A percentile compares a stretch with the other conserved stretches of the same genome.
These are phyloP conservation scores for Seriola aureovittata DNA, from an alignment of 2,113 vertebrate species.

Conservation along the genomic window DNA sequence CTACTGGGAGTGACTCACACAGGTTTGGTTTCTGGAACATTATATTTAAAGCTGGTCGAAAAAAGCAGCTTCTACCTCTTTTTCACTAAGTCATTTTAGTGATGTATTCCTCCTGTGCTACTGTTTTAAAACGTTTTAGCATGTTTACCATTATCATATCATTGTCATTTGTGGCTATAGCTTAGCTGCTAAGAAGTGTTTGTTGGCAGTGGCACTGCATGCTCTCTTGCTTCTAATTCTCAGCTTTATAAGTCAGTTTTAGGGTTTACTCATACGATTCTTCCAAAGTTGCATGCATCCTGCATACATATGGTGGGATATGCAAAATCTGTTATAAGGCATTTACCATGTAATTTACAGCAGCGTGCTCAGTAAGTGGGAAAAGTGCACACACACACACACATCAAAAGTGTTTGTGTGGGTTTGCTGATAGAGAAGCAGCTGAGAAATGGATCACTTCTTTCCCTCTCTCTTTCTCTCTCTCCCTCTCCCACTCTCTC, in stretches of 20 bases:
- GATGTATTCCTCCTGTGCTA: not conserved
- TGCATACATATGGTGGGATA: not conserved
- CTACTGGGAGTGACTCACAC: conserved; percentile 37
- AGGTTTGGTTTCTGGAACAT: conserved; percentile 46
- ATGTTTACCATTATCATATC: not conserved
- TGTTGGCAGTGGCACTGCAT: not conserved
- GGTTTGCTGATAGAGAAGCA: conserved; percentile 51
- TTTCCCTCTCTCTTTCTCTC: conserved; percentile 1
- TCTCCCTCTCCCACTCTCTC: conserved; percentile 11
- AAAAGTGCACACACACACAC: conserved; percentile 26
- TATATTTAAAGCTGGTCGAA: conserved; percentile 41
- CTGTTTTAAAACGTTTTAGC: not conserved
- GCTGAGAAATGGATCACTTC: conserved; percentile 48
- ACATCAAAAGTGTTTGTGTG: conserved; percentile 37
- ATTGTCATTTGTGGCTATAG: not conserved
- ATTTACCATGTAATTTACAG: conserved; percentile 40
- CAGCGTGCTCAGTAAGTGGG: conserved; percentile 21
- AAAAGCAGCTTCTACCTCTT: not conserved
- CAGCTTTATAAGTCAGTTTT: not conserved
- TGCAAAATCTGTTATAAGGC: conserved; percentile 8
- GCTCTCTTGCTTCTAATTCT: not conserved
- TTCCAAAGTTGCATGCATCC: not conserved
- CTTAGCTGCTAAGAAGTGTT: not conserved
- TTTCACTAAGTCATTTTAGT: not conserved
- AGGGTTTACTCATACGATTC: not conserved